Evolutionary conservation across 2,113 vertebrate species (phyloP).

Genomic region (Prunella fulvescens): DNA sequence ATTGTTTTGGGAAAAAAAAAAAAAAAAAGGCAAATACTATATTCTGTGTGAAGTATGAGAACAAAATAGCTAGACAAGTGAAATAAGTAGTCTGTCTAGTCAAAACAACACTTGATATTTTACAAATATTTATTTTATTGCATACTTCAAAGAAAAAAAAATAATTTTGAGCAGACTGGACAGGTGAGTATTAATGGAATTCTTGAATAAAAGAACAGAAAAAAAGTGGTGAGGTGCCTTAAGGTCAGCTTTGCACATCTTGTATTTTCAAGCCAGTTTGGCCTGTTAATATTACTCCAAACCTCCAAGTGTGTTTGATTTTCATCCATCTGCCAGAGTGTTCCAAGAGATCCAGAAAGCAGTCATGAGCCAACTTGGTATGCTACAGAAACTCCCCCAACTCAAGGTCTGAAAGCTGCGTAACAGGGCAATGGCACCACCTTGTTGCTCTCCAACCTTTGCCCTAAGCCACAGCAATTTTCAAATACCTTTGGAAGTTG

Average conservation of each 20-base stretch:
- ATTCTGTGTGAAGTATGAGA: neutral
- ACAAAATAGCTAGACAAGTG: neutral
- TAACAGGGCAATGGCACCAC: neutral
- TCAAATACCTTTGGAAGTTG: neutral
- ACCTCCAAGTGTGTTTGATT: neutral
- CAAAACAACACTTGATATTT: conserved; percentile 29
- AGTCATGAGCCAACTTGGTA: neutral
- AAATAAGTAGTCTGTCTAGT: conserved; percentile 17
- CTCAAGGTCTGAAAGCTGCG: neutral
- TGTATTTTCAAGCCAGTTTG: neutral
- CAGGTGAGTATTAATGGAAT: conserved; percentile 15
- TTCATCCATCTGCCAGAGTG: neutral
- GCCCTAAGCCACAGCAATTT: neutral
- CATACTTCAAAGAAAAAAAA: conserved; percentile 31
- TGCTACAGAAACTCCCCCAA: neutral
- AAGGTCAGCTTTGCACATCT: neutral
- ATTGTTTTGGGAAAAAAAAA: neutral
- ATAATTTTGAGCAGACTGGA: conserved; percentile 1
- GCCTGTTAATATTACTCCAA: neutral
- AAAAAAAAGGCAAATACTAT: neutral
- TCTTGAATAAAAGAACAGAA: neutral
- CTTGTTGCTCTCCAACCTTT: neutral
- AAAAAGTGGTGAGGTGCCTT: neutral
- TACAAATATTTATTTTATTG: conserved; percentile 7
- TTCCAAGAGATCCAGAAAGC: neutral